Evolutionary conservation across 2,113 vertebrate genomes (phyloP), one percentile per base, ranked within the genome.

Genomic region (Cyanoramphus novaezelandiae): DNA sequence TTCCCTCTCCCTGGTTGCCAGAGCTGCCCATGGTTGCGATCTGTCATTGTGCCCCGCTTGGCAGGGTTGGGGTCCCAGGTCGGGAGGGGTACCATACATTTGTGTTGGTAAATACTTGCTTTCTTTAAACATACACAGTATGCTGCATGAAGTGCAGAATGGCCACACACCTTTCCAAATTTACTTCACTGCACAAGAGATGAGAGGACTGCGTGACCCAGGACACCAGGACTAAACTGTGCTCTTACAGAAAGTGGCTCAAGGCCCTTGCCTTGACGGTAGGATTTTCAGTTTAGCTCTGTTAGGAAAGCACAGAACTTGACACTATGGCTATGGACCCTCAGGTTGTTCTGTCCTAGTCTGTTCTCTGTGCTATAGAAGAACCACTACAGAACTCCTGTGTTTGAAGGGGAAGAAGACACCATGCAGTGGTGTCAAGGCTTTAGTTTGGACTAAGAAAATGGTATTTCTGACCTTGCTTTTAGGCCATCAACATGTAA

Each of bases 21-120:
- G 49, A 71, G 85, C 49, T 88, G 78, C 57, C 43, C 14, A 0
- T 35, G 43, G 47, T 17, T 72, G 49, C 4, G 10, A 62, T 35
- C 37, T 17, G 0, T 25, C 43, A 8, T 33, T 62, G 1, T 1
- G 11, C 57, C 85, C 0, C 43, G 46, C 2, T 12, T n/a, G 21
- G 20, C 35, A 19, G 11, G 55, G 43, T 3, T 63, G 60, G 33
- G 43, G 25, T 53, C 50, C 76, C 20, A 17, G 27, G 31, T 43
- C 41, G 29, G 29, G 77, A 35, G 13, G 46, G 29, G 29, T 41
- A 6, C 4, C 0, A 4, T 49, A 25, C 8, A 1, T 63, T 81
- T 71, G 39, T 31, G 14, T 35, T 46, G 24, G 52, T 71, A 17
- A 86, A 60, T 68, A 68, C 29, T n/a, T 11, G 14, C 20, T 60